Percentiles rank a stretch among this genome's conserved stretches.
phyloP scores from a whole-genome alignment of 2,888 invertebrate genomes.

The Dorcus parallelipipedus region DNA sequence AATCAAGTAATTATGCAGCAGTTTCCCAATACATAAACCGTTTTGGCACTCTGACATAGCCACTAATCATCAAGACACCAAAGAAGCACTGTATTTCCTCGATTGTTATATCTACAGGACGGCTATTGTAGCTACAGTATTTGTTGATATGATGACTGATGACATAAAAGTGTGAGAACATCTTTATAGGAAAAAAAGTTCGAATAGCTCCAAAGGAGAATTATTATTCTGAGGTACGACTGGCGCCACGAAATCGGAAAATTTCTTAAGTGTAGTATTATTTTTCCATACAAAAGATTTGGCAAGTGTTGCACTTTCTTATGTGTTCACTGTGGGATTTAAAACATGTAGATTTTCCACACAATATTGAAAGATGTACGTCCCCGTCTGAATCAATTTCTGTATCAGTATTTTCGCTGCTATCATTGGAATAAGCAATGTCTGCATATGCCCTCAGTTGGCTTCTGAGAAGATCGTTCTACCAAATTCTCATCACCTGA shows the following conservation, averaged over 20 bases:
- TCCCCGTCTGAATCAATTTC: too few relatives aligned
- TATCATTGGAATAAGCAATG: neutral
- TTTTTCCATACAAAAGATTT: too few relatives aligned
- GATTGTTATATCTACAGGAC: neutral
- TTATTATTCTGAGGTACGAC: neutral
- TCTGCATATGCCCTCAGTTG: neutral
- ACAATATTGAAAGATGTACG: too few relatives aligned
- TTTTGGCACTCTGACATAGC: conserved; percentile 24
- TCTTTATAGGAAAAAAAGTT: neutral
- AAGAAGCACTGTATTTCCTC: conserved; percentile 10
- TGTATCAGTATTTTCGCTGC: neutral
- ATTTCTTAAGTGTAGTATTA: neutral
- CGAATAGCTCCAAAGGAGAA: neutral
- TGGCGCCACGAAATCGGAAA: too few relatives aligned
- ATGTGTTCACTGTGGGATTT: too few relatives aligned
- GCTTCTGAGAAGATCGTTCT: neutral
- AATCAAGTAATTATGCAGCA: conserved; percentile 19
- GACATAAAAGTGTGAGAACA: neutral
- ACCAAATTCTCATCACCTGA: too few relatives aligned
- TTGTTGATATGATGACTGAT: neutral
- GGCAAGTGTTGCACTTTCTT: too few relatives aligned
- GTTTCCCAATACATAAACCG: conserved; percentile 30
- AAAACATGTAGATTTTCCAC: too few relatives aligned
- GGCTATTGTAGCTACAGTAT: neutral
- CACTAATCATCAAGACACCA: conserved; percentile 27